phyloP scores from a whole-genome alignment of 1,140 invertebrate species.

The Listronotus oregonensis region DNA sequence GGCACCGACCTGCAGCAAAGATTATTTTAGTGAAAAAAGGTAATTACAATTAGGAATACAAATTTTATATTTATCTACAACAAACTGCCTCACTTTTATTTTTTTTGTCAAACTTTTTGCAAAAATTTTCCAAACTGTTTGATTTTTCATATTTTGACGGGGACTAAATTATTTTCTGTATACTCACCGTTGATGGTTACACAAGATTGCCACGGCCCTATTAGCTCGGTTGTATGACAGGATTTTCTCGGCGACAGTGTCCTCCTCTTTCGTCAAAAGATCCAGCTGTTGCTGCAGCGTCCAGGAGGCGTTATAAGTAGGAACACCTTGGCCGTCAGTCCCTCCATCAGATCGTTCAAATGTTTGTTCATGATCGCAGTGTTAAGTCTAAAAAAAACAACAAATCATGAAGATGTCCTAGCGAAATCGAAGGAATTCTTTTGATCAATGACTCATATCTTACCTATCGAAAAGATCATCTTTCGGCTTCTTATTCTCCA shows the following conservation, averaged over 20 bases:
- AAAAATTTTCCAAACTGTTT: too few species aligned
- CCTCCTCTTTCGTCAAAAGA: conserved; percentile 85
- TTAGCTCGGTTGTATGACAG: conserved; percentile 98
- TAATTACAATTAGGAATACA: too few species aligned
- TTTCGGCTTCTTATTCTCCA: conserved; percentile 92
- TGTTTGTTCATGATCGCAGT: conserved; percentile 97
- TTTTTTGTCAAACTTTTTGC: too few species aligned
- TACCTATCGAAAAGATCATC: conserved; percentile 98
- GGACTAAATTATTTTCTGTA: too few species aligned
- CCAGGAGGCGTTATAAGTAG: conserved; percentile 98
- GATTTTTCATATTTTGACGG: too few species aligned
- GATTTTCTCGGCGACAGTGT: conserved; percentile 82
- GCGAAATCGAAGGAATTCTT: too few species aligned
- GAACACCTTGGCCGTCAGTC: conserved; percentile 99
- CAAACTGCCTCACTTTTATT: too few species aligned
- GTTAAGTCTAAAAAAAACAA: conserved; percentile 66
- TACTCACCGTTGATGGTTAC: conserved; percentile 98
- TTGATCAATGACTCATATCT: not conserved
- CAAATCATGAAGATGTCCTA: too few species aligned
- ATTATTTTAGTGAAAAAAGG: too few species aligned
- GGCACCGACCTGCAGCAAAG: conserved; percentile 57
- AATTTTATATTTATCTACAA: too few species aligned
- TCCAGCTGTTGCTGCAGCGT: conserved; percentile 97
- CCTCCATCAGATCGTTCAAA: conserved; percentile 96
- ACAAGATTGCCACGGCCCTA: conserved; percentile 95